Conservation (phyloP, 2,888 invertebrate genomes). For the Trissoscelio sp. region DNA sequence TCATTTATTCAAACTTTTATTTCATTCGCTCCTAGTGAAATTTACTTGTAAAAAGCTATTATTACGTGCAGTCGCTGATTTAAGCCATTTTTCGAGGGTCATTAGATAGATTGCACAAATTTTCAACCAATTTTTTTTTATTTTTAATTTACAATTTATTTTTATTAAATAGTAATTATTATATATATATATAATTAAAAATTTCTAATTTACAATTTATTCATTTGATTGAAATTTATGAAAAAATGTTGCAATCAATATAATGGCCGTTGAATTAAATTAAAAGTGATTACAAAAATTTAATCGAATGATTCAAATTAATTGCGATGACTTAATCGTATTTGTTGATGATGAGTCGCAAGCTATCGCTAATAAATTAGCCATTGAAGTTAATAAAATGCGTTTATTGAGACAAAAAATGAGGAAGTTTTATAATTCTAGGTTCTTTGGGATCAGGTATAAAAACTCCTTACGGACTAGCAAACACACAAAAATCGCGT, state of each 20-base stretch:
- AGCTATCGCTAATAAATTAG: constrained; percentile 52
- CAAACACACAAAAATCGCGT: constrained; percentile 26
- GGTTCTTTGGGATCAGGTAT: constrained; percentile 77
- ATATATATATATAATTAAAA: no score
- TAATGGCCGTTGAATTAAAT: constrained; percentile 3
- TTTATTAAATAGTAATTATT: no score
- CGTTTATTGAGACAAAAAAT: constrained; percentile 75
- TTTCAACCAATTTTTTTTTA: no score
- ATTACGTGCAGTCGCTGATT: no score
- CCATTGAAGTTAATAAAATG: constrained; percentile 72
- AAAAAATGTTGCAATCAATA: constrained; percentile 1
- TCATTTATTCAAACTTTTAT: background rate
- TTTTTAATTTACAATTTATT: no score
- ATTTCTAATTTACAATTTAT: no score
- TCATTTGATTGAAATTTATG: no score
- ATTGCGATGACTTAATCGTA: constrained; percentile 36
- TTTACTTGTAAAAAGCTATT: no score
- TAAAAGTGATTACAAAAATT: background rate
- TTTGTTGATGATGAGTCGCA: constrained; percentile 15
- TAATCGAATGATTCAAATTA: constrained; percentile 32
- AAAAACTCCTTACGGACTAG: constrained; percentile 76
- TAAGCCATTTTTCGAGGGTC: no score
- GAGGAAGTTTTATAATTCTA: constrained; percentile 66
- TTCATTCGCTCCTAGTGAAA: no score
- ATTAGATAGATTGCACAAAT: no score